Evolutionary conservation across 2,888 invertebrate genomes (phyloP).

Genomic region (Ditula angustiorana): DNA sequence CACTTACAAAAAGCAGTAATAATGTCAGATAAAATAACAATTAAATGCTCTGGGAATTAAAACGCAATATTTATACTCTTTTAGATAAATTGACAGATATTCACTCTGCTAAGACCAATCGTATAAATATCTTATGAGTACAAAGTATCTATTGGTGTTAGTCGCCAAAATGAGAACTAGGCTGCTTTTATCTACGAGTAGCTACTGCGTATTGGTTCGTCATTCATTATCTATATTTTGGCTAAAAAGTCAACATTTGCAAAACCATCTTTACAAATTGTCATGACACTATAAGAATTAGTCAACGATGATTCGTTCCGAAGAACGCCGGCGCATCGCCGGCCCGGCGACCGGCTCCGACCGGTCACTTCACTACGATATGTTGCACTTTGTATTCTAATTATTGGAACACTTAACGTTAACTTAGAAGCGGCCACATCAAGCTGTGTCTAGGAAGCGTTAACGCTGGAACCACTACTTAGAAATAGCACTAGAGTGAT

Average conservation of each 20-base stretch:
- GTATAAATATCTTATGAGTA: conserved; percentile 82
- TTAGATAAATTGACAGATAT: conserved; percentile 84
- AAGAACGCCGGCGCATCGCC: conserved; percentile 61
- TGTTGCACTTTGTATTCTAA: conserved; percentile 70
- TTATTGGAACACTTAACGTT: conserved; percentile 46
- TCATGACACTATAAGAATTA: conserved; percentile 83
- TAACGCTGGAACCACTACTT: conserved; percentile 29
- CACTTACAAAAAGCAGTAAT: conserved; percentile 82
- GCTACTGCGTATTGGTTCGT: conserved; percentile 85
- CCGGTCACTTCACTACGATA: conserved; percentile 71
- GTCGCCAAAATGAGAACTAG: conserved; percentile 82
- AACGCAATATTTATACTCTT: conserved; percentile 73
- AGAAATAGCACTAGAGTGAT: conserved; percentile 31
- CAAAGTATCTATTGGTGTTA: conserved; percentile 83
- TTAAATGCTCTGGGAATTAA: conserved; percentile 81
- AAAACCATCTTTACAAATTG: conserved; percentile 83
- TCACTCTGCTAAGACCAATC: conserved; percentile 81
- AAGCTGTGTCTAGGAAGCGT: conserved; percentile 35
- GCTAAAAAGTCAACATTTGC: conserved; percentile 85
- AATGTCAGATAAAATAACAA: conserved; percentile 76
- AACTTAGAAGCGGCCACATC: conserved; percentile 36
- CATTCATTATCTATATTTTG: conserved; percentile 83
- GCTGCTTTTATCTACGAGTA: conserved; percentile 82
- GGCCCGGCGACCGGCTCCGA: conserved; percentile 60
- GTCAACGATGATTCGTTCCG: conserved; percentile 78